These are phyloP conservation scores for Protophormia terraenovae DNA, from an alignment of 2,888 invertebrate genomes.

Conservation along the genomic window DNA sequence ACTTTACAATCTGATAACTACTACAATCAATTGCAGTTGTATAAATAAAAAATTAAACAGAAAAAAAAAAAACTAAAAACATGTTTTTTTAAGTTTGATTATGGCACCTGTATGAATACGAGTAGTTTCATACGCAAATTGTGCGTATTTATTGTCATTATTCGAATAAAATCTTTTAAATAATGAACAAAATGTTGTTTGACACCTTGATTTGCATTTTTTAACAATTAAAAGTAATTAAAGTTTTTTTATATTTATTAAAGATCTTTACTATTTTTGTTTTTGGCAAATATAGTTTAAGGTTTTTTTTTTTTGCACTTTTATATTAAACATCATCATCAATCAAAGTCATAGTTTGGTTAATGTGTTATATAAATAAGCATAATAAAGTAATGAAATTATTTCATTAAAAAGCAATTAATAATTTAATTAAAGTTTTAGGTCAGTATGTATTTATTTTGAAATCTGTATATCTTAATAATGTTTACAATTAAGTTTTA, in stretches of 20 bases:
- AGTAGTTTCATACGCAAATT: constrained; percentile 70
- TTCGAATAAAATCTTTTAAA: constrained; percentile 58
- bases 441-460: no score
- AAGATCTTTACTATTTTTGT: no score
- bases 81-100: constrained; percentile 46
- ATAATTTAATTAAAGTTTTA: no score
- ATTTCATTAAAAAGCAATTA: no score
- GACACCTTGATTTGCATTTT: constrained; percentile 66
- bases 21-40: constrained; percentile 41
- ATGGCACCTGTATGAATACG: constrained; percentile 59
- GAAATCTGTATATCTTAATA: no score
- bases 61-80: constrained; percentile 41
- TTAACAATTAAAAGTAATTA: constrained; percentile 62
- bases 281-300: constrained; percentile 34
- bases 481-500: no score
- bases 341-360: constrained; percentile 1
- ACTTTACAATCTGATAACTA: constrained; percentile 63
- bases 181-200: constrained; percentile 64
- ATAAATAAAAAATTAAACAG: neutral
- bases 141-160: constrained; percentile 70
- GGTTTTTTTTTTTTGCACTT: constrained; percentile 18
- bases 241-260: neutral
- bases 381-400: no score
- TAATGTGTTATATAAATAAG: neutral
- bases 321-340: neutral